A percentile compares a stretch with the other conserved stretches of the same genome.
phyloP scores from a whole-genome alignment of 2,113 vertebrate species.

The Alectura lathami region DNA sequence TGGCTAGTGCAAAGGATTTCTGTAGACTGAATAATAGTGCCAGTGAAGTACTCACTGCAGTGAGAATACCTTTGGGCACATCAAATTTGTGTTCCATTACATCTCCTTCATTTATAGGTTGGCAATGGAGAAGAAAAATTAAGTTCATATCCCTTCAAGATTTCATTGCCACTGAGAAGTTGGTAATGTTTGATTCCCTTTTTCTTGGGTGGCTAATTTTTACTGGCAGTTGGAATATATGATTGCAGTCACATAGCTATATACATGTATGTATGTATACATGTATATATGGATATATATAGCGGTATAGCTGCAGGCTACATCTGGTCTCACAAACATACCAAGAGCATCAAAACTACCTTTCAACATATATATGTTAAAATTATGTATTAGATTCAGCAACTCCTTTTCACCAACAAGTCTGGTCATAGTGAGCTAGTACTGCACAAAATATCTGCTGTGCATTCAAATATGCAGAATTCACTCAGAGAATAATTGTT shows the following conservation, averaged over 20 bases:
- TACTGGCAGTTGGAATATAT: neutral
- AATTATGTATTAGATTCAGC: constrained; percentile 1
- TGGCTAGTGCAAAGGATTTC: neutral
- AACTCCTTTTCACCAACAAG: neutral
- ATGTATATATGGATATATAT: no score
- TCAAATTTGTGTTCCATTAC: neutral
- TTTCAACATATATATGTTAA: neutral
- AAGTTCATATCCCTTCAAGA: neutral
- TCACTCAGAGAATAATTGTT: neutral
- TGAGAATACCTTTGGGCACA: neutral
- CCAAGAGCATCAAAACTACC: neutral
- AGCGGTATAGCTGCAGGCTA: neutral
- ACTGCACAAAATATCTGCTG: neutral
- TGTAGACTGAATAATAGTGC: neutral
- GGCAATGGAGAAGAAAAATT: neutral
- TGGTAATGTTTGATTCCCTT: neutral
- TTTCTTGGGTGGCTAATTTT: constrained; percentile 33
- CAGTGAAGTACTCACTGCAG: neutral
- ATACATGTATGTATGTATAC: no score
- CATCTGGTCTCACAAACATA: neutral
- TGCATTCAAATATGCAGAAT: neutral
- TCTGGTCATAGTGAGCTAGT: neutral
- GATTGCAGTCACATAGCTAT: neutral
- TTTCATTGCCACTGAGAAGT: neutral
- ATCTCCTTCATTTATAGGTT: neutral